Conservation (phyloP, 2,888 invertebrate species). For the Nycteola revayana region DNA sequence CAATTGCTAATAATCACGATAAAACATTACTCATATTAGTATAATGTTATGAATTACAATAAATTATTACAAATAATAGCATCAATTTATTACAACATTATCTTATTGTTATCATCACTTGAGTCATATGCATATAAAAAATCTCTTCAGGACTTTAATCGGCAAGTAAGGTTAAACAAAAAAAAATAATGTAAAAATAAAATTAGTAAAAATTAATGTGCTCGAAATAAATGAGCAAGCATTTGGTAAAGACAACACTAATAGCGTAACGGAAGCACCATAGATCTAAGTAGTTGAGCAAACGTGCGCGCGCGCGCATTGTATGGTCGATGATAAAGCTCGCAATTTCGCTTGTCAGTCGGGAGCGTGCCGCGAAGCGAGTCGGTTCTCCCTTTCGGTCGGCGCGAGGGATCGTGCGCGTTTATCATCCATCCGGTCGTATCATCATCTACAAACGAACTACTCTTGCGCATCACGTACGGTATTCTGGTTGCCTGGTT, state of each 20-base stretch:
- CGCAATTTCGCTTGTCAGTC: slow-evolving; percentile 67
- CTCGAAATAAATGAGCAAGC: slow-evolving; percentile 48
- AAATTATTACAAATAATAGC: slow-evolving; percentile 2
- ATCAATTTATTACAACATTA: slow-evolving; percentile 9
- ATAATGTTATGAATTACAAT: no score
- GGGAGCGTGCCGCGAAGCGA: slow-evolving; percentile 60
- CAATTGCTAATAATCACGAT: no score
- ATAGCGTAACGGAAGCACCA: slow-evolving; percentile 70
- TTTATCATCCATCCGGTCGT: slow-evolving; percentile 44
- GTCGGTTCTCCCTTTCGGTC: slow-evolving; percentile 49
- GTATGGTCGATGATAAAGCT: slow-evolving; percentile 63
- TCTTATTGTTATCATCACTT: slow-evolving; percentile 14
- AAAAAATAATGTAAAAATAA: no score
- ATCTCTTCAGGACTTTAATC: no score
- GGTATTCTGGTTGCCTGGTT: slow-evolving; percentile 48
- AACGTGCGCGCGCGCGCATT: slow-evolving; percentile 60
- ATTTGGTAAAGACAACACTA: slow-evolving; percentile 55
- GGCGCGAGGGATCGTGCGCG: slow-evolving; percentile 36
- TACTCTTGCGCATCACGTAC: slow-evolving; percentile 35
- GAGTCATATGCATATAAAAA: no score
- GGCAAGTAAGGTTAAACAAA: no score
- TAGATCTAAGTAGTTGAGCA: slow-evolving; percentile 66
- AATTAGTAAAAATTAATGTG: no score
- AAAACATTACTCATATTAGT: no score
- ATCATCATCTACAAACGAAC: slow-evolving; percentile 37